Evolutionary conservation across 2,113 vertebrate species (phyloP).

Genomic region (Bubo scandiacus): DNA sequence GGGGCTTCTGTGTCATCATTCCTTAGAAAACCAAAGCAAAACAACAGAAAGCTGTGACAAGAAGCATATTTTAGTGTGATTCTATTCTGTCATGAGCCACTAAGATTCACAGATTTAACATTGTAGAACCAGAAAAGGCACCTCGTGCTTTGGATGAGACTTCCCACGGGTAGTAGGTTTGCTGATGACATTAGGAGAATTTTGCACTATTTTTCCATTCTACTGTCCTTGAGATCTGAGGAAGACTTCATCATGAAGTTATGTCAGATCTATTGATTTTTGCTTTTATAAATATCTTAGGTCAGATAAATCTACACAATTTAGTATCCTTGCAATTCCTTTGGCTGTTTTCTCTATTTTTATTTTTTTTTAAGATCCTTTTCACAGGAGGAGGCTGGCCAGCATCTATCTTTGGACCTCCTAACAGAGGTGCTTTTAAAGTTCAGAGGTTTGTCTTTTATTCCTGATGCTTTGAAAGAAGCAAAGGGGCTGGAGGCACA

Average conservation of each 20-base stretch:
- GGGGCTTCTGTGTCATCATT: not conserved
- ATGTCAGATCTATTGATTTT: not conserved
- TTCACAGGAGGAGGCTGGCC: not conserved
- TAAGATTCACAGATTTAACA: not conserved
- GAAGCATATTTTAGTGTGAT: constrained; percentile 16
- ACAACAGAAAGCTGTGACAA: constrained; percentile 6
- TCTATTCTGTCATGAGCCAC: not conserved
- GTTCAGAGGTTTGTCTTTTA: not conserved
- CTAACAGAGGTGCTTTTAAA: not conserved
- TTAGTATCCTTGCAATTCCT: not conserved
- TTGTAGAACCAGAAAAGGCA: not conserved
- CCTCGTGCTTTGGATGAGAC: not conserved
- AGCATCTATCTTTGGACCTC: not conserved
- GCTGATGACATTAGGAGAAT: not conserved
- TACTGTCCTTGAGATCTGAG: not conserved
- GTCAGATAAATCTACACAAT: not conserved
- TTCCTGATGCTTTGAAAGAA: not conserved
- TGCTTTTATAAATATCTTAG: not conserved
- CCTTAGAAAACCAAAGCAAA: not conserved
- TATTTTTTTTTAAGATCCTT: not conserved
- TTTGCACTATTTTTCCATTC: not conserved
- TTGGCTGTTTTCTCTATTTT: not conserved
- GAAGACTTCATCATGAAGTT: not conserved
- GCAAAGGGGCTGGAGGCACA: not conserved
- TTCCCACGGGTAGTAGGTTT: not conserved